Base-by-base conservation (phyloP, 2,888 invertebrate genomes). In the Polyploca ridens region DNA sequence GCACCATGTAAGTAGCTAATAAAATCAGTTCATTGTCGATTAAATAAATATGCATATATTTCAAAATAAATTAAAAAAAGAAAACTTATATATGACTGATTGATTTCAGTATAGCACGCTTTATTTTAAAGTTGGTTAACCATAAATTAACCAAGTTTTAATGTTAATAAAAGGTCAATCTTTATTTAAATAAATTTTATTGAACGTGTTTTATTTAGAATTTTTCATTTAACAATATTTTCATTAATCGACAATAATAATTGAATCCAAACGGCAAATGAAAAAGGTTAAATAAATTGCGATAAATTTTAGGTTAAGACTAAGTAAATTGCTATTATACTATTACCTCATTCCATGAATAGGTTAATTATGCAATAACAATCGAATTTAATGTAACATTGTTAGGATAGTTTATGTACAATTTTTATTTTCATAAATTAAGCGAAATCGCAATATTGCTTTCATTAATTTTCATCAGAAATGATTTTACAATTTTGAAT, bases 391-490 rank as follows among this genome's bases (percentile, higher is more conserved):
- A 5, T 16, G 10, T 54, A 54, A 54, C 54, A 19, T 41, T 54
- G 19, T 19, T 19, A 54, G 16, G 19, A 54, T 54, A 54, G 6
- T 54, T 59, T 66, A 66, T 19, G 66, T 79, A 76, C 78, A 64
- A 77, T 77, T 63, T 27, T 70, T 73, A 64, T 54, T 70, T 71
- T 75, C 7, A 19, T 19, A 19, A 54, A 83, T 79, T 83, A 90
- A 91, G 91, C 91, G 87, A 88, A 27, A 81, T 83, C 66, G 81
- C 27, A 27, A 27, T 92, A 91, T 91, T 91, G 90, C 90, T 91
- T 41, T 41, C 41, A 41, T 13, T 41, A 13, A 13, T 13, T 41
- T 41, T 13, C 11, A 41, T 88, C 79, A 67, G 66, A 75, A 77
- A 68, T 69, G 73, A 69, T 67, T 64, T 65, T 68, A 70, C 65